A percentile compares a stretch with the other conserved stretches of the same genome.
Conservation (phyloP, 2,113 vertebrate genomes). For the Anarrhichthys ocellatus region DNA sequence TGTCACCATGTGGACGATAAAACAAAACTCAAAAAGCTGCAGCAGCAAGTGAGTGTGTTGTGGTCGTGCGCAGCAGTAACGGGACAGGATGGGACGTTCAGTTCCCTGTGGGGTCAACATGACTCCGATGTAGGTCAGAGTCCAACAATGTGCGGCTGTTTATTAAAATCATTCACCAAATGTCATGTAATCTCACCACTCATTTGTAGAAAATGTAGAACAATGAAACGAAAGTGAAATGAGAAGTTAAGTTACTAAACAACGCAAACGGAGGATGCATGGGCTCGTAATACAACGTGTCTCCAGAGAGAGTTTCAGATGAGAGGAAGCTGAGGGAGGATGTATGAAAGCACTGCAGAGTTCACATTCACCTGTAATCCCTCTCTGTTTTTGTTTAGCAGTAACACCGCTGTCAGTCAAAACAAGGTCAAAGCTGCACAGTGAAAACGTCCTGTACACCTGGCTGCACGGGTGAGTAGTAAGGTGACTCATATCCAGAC, state of each 20-base stretch:
- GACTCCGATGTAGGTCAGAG: not conserved
- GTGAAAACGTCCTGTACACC: not conserved
- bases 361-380: not conserved
- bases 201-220: no score
- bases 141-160: not conserved
- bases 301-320: not conserved
- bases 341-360: no score
- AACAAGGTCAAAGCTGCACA: not conserved
- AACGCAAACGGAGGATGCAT: no score
- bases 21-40: no score
- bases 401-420: slow-evolving; percentile 5
- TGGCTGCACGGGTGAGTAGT: not conserved
- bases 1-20: not conserved
- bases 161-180: not conserved
- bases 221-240: not conserved
- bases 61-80: not conserved
- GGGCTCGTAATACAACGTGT: not conserved
- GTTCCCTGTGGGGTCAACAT: not conserved
- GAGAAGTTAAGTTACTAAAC: not conserved
- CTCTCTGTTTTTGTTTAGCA: not conserved
- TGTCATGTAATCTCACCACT: no score
- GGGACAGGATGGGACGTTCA: not conserved
- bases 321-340: not conserved
- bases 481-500: not conserved
- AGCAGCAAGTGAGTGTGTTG: not conserved